phyloP scores from a whole-genome alignment of 2,888 invertebrate species.

The Noctua comes region DNA sequence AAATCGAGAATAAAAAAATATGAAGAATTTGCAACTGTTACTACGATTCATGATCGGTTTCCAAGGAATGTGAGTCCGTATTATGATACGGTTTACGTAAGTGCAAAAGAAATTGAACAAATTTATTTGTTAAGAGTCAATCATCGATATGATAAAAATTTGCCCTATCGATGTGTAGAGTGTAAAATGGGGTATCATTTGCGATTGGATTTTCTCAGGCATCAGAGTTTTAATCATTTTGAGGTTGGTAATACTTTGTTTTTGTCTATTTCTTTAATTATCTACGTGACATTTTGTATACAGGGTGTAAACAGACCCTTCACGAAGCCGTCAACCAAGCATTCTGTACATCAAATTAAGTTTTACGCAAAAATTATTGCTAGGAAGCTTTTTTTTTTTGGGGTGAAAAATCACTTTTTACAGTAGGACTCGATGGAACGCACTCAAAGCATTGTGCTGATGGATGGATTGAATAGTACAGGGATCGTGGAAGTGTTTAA shows the following conservation, averaged over 20 bases:
- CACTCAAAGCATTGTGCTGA: no score
- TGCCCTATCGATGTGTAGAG: constrained; percentile 31
- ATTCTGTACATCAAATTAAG: no score
- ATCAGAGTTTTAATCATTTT: constrained; percentile 70
- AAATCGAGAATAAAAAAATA: constrained; percentile 39
- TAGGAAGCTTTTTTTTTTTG: no score
- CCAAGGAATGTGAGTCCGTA: constrained; percentile 19
- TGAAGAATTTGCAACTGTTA: constrained; percentile 22
- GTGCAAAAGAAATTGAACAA: constrained; percentile 64
- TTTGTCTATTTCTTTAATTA: background rate
- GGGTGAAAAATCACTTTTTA: no score
- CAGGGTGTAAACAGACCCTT: no score
- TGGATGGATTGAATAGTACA: no score
- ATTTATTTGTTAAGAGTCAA: constrained; percentile 47
- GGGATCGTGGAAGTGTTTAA: no score
- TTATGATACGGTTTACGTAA: constrained; percentile 60
- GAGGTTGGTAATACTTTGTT: constrained; percentile 66
- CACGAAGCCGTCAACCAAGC: no score
- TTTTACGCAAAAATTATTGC: no score
- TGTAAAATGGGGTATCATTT: constrained; percentile 66
- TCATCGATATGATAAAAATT: background rate
- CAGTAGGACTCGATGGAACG: no score
- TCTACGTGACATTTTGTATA: no score
- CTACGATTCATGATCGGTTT: constrained; percentile 6
- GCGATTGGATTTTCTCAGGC: constrained; percentile 68